Conservation (phyloP, 1,140 invertebrate species). For the Ylistrum balloti region DNA sequence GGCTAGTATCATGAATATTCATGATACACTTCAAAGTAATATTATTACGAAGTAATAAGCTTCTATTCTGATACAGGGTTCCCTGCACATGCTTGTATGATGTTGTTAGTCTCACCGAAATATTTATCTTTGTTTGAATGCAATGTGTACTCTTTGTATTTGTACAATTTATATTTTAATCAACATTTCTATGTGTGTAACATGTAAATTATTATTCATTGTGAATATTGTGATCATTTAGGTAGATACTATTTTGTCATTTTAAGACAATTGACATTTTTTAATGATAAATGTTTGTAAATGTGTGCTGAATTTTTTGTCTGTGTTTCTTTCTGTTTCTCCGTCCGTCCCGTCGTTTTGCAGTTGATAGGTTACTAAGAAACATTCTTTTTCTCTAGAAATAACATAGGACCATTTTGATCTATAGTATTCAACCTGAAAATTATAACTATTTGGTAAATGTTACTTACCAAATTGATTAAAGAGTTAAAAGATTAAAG, state of each 20-base stretch:
- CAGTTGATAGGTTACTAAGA: background rate
- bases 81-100: slow-evolving; percentile 1
- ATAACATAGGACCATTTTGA: background rate
- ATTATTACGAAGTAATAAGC: background rate
- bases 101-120: background rate
- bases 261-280: slow-evolving; percentile 23
- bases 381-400: background rate
- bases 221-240: slow-evolving; percentile 28
- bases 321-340: slow-evolving; percentile 34
- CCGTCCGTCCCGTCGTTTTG: background rate
- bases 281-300: slow-evolving; percentile 9
- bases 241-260: slow-evolving; percentile 17
- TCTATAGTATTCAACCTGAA: background rate
- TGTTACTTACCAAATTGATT: no score
- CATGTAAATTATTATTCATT: slow-evolving; percentile 23
- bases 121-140: no score
- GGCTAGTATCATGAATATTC: background rate
- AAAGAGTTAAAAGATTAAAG: no score
- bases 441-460: no score
- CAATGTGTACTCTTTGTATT: background rate
- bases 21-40: background rate
- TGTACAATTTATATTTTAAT: background rate
- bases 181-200: background rate
- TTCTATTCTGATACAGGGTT: background rate
- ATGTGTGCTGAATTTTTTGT: slow-evolving; percentile 4